These are phyloP conservation scores for Mallateleia sp. DNA, from an alignment of 2,888 invertebrate species.

Conservation along the genomic window DNA sequence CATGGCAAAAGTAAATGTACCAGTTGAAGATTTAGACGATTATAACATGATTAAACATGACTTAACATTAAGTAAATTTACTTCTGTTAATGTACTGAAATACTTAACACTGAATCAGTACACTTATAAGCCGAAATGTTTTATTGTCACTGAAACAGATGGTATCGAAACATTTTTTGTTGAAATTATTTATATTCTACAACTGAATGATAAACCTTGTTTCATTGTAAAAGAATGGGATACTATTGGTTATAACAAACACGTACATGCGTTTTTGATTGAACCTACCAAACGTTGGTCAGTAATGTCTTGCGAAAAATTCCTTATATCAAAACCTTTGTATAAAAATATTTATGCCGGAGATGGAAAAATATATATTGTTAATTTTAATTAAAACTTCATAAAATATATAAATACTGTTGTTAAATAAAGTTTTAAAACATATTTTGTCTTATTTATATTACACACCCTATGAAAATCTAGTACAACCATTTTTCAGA, in stretches of 20 bases:
- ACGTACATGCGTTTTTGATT: neutral
- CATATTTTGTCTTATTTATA: too few species aligned
- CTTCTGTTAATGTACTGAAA: neutral
- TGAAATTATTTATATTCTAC: neutral
- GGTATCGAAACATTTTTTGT: neutral
- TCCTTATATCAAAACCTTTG: too few species aligned
- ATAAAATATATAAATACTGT: too few species aligned
- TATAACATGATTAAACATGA: neutral
- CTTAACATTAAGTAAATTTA: neutral
- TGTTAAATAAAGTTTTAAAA: too few species aligned
- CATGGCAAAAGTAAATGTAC: too few species aligned
- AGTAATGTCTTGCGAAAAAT: too few species aligned
- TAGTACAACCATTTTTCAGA: too few species aligned
- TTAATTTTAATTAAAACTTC: too few species aligned
- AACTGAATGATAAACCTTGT: neutral
- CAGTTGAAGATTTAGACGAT: neutral
- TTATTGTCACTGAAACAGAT: neutral
- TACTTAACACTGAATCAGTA: neutral
- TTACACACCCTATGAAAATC: too few species aligned
- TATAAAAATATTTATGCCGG: too few species aligned
- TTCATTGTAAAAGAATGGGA: neutral
- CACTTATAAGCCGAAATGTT: neutral
- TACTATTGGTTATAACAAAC: constrained; percentile 1
- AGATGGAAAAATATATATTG: too few species aligned
- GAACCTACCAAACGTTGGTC: too few species aligned